These are phyloP conservation scores for Parapsyche elsis DNA, from an alignment of 1,140 invertebrate genomes.

Conservation along the genomic window DNA sequence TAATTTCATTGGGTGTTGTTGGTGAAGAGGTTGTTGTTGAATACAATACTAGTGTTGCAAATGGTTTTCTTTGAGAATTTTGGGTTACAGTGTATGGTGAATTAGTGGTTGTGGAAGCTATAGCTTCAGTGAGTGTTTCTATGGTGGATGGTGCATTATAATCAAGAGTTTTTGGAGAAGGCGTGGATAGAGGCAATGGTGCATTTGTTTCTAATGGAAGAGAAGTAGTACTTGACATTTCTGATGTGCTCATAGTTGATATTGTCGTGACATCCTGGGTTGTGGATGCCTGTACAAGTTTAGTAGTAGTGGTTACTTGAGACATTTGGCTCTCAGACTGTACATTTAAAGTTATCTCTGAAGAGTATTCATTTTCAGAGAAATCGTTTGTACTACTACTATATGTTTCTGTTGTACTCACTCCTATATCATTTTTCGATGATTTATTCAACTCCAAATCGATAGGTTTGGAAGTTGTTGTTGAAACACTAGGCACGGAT, in stretches of 20 bases:
- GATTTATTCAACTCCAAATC: slow-evolving; percentile 40
- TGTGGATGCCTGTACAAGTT: slow-evolving; percentile 65
- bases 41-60: slow-evolving; percentile 66
- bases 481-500: slow-evolving; percentile 62
- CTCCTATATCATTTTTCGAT: slow-evolving; percentile 47
- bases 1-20: slow-evolving; percentile 60
- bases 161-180: slow-evolving; percentile 61
- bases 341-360: slow-evolving; percentile 51
- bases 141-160: slow-evolving; percentile 58
- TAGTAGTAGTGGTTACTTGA: slow-evolving; percentile 65
- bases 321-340: slow-evolving; percentile 54
- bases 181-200: slow-evolving; percentile 55
- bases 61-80: slow-evolving; percentile 61
- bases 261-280: slow-evolving; percentile 41
- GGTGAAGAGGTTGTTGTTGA: slow-evolving; percentile 62
- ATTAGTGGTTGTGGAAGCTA: slow-evolving; percentile 59
- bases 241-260: slow-evolving; percentile 41
- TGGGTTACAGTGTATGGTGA: slow-evolving; percentile 60
- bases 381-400: slow-evolving; percentile 49
- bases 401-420: slow-evolving; percentile 56
- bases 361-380: slow-evolving; percentile 39
- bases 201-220: slow-evolving; percentile 30
- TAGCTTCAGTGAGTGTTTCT: slow-evolving; percentile 58
- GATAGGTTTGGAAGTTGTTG: slow-evolving; percentile 52
- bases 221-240: slow-evolving; percentile 50